A percentile compares a stretch with the other conserved stretches of the same genome.
Conservation (phyloP, 2,113 vertebrate genomes). For the Ochotona princeps region DNA sequence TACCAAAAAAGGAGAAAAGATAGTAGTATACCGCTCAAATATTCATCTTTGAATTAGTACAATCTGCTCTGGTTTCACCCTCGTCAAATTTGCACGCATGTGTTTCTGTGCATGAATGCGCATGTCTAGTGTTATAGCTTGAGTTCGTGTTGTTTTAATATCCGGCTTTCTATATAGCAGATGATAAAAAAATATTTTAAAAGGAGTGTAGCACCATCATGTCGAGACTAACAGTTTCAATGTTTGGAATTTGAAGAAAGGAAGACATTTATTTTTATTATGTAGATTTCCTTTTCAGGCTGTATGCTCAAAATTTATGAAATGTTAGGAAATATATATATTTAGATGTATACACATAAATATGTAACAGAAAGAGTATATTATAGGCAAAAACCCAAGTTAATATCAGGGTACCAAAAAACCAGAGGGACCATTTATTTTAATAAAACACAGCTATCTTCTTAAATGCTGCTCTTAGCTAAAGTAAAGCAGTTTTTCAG, state of each 20-base stretch:
- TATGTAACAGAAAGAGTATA: background rate
- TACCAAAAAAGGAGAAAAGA: background rate
- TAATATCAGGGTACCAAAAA: constrained; percentile 5
- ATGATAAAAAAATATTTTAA: constrained; percentile 60
- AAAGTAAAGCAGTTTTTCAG: constrained; percentile 44
- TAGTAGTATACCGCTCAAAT: background rate
- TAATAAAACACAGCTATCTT: constrained; percentile 12
- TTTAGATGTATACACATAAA: background rate
- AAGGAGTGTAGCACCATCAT: constrained; percentile 7
- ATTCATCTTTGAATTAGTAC: background rate
- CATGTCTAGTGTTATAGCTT: background rate
- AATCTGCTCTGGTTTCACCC: background rate
- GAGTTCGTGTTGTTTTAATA: constrained; percentile 48
- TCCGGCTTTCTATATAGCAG: constrained; percentile 30
- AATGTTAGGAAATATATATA: constrained; percentile 58
- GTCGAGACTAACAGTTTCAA: constrained; percentile 18
- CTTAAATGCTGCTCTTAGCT: constrained; percentile 4
- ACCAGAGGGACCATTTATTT: background rate
- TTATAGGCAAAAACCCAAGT: constrained; percentile 13
- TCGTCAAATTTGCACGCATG: background rate
- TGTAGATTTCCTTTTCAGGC: constrained; percentile 59
- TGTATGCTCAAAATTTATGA: constrained; percentile 45
- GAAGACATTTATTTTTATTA: constrained; percentile 65
- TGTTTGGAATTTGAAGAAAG: constrained; percentile 62
- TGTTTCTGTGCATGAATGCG: background rate